Evolutionary conservation across 2,113 vertebrate genomes (phyloP).

Genomic region (Pteruthius melanotis): DNA sequence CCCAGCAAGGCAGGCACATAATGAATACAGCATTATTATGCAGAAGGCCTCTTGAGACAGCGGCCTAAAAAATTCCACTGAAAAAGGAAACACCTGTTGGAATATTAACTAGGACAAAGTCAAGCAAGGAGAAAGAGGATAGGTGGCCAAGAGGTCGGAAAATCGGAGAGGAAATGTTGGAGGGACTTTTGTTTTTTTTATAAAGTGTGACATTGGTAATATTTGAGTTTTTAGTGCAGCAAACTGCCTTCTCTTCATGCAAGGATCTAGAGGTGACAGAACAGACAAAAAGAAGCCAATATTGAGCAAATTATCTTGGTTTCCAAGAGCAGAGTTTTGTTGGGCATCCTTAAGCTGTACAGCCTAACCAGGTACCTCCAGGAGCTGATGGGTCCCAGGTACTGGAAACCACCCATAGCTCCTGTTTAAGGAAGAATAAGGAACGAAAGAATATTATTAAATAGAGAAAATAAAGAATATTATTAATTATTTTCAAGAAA

Average conservation of each 20-base stretch:
- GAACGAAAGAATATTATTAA: neutral
- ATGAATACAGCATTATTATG: constrained; percentile 55
- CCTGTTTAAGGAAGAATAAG: neutral
- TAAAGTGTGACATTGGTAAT: neutral
- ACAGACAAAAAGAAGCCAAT: neutral
- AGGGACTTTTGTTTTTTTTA: neutral
- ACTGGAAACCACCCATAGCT: neutral
- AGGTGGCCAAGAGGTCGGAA: constrained; percentile 38
- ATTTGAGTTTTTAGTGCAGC: neutral
- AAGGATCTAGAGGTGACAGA: neutral
- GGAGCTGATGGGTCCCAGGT: neutral
- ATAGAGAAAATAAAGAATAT: neutral
- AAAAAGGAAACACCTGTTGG: constrained; percentile 69
- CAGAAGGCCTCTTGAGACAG: constrained; percentile 50
- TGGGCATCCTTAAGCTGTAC: neutral
- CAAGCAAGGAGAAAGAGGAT: constrained; percentile 56
- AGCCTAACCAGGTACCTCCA: neutral
- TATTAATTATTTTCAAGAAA: neutral
- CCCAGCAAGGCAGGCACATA: neutral
- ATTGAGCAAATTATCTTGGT: neutral
- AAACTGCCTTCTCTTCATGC: neutral
- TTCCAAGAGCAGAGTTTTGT: neutral
- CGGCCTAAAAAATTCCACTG: constrained; percentile 57
- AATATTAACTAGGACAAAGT: constrained; percentile 69
- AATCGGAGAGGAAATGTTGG: neutral